These are phyloP conservation scores for Malurus splendens DNA, from an alignment of 2,797 vertebrate genomes.

Conservation along the genomic window DNA sequence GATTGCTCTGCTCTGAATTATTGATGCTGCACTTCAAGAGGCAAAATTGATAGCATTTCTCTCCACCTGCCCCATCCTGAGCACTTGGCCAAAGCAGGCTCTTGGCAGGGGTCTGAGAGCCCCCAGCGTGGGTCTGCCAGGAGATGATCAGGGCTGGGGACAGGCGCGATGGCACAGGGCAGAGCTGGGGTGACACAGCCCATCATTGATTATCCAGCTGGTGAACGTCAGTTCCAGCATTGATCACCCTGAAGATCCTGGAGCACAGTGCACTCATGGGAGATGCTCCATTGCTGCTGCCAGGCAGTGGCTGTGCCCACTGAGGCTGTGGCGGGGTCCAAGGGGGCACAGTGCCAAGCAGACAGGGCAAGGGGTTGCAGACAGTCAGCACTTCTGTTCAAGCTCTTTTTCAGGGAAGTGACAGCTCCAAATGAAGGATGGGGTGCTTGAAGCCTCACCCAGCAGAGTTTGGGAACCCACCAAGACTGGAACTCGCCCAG, in stretches of 20 bases:
- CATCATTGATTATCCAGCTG: not conserved
- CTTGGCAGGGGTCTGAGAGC: not conserved
- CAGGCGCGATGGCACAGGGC: not conserved
- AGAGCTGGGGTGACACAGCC: not conserved
- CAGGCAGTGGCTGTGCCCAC: not conserved
- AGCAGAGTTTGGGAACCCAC: not conserved
- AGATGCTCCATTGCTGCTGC: not conserved
- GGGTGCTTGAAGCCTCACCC: not conserved
- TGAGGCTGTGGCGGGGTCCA: rapidly evolving
- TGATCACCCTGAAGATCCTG: not conserved
- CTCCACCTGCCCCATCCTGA: not conserved
- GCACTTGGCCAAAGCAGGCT: rapidly evolving
- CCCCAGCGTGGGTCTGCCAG: not conserved
- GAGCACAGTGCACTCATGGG: not conserved
- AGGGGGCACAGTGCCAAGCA: not conserved
- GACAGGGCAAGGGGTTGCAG: not conserved
- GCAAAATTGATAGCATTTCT: not conserved
- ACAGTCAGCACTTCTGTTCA: not conserved
- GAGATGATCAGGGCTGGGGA: not conserved
- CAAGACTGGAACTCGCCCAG: not conserved
- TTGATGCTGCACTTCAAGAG: conserved; percentile 56
- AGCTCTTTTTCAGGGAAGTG: not conserved
- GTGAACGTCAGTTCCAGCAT: not conserved
- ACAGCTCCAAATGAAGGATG: not conserved
- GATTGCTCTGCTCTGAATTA: conserved; percentile 27